Base-by-base conservation (phyloP, 1,140 invertebrate genomes). In the Bombus polaris region DNA sequence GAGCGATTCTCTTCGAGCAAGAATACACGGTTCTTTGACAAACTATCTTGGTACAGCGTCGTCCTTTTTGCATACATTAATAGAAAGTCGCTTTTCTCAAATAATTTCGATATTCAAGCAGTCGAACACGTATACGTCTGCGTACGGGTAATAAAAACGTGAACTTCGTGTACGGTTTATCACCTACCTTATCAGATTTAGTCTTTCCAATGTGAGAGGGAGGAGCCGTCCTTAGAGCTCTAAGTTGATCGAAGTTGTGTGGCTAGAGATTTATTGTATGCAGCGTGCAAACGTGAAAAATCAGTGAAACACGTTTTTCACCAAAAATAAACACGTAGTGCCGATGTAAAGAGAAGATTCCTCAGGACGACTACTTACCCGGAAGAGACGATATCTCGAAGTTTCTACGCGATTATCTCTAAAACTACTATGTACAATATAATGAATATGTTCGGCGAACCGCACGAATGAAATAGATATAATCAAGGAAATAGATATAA, bases 161-260 rank as follows among this genome's bases (percentile, higher is more conserved):
- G 44, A 12, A 25, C 0, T n/a, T 37, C 53, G 76, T 4, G 57
- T 37, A 77, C 66, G 75, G 57, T 66, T 65, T 66, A 70, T 71
- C 90, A 95, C 95, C 96, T 96, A 98, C 98, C 98, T 98, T 98
- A 92, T 97, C 97, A 13, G 98, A 98, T 95, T 97, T 98, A 92
- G 97, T 98, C 96, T 97, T 98, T 94, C 96, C 96, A 94, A 97
- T 94, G 96, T 98, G 96, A 91, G 97, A 98, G 39, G 98, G 97
- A 89, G 97, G 97, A 77, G 97, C 97, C 96, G 97, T 97, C 93
- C 97, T 96, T 85, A 98, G 96, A 91, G 96, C 96, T 93, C 97
- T 96, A 95, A 98, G 96, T 92, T 97, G 96, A 93, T 97, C 96
- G 94, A 98, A 96, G 95, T 98, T 98, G 87, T 96, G 93, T 93